A percentile compares a stretch with the other conserved stretches of the same genome.
phyloP scores from a whole-genome alignment of 1,140 invertebrate genomes.

The Brachionus manjavacas region DNA sequence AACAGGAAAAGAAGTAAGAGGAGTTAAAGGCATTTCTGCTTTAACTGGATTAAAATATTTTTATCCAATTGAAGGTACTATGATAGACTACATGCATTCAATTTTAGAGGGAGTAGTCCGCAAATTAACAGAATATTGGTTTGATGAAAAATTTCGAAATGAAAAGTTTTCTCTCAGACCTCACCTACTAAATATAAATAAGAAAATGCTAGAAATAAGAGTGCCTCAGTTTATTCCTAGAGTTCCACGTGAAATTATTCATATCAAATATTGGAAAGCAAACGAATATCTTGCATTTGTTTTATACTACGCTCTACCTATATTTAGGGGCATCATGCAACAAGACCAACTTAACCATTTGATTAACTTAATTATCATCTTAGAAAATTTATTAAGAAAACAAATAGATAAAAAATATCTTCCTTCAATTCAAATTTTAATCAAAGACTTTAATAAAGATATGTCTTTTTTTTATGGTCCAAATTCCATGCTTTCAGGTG shows the following conservation, averaged over 20 bases:
- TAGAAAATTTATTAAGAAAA: background rate
- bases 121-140: background rate
- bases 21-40: too few species aligned
- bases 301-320: too few species aligned
- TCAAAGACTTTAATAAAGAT: background rate
- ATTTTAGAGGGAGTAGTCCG: too few species aligned
- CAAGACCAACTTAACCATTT: too few species aligned
- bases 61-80: background rate
- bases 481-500: background rate
- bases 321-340: too few species aligned
- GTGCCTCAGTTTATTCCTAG: too few species aligned
- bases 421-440: background rate
- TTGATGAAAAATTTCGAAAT: constrained; percentile 9
- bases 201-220: too few species aligned
- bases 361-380: too few species aligned
- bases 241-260: too few species aligned
- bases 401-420: background rate
- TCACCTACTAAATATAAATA: background rate
- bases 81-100: background rate
- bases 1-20: too few species aligned
- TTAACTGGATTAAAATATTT: background rate
- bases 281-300: too few species aligned
- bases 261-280: too few species aligned
- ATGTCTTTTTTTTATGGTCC: background rate
- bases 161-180: background rate